Conservation (phyloP, 2,797 vertebrate genomes). For the Anas georgica region DNA sequence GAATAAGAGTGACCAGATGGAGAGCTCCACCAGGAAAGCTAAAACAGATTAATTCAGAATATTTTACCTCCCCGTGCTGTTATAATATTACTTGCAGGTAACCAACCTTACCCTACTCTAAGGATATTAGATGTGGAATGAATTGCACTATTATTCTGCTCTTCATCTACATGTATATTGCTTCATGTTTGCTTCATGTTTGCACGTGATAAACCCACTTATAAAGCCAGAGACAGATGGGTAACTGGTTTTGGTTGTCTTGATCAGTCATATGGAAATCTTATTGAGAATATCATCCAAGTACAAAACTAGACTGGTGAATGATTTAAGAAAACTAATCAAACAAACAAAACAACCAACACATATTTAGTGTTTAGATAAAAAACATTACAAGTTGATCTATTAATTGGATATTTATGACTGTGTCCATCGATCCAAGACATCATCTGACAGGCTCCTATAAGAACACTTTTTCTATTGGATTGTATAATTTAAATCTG, state of each 20-base stretch:
- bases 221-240: not conserved
- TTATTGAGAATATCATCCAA: not conserved
- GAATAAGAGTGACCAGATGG: not conserved
- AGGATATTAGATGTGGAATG: not conserved
- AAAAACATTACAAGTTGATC: not conserved
- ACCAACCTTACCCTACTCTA: not conserved
- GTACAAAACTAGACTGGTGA: not conserved
- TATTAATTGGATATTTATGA: not conserved
- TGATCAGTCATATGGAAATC: not conserved
- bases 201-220: not conserved
- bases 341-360: not conserved
- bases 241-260: not conserved
- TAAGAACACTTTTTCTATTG: not conserved
- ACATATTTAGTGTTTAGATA: not conserved
- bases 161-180: not conserved
- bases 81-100: not conserved
- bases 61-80: not conserved
- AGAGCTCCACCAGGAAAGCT: not conserved
- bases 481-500: slow-evolving; percentile 47
- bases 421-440: slow-evolving; percentile 6
- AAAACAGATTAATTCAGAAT: not conserved
- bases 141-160: not conserved
- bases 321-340: not conserved
- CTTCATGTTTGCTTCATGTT: not conserved
- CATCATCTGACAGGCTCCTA: not conserved